Evolutionary conservation across 1,140 invertebrate species (phyloP), one percentile per base, ranked within the genome.

Genomic region (Zaprionus tsacasi): DNA sequence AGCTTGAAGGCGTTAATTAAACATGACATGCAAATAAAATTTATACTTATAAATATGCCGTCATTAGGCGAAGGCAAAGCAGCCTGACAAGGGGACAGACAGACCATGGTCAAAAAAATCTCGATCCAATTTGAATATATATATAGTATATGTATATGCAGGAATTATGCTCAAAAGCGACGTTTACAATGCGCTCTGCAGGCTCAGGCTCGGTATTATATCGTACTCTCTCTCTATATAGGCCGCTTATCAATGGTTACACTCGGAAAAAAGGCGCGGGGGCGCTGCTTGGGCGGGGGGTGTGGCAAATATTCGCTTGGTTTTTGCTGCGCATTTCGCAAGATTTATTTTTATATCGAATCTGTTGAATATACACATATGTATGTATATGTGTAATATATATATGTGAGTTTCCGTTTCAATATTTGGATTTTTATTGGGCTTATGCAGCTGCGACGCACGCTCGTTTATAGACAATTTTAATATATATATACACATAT

Each of bases 11-110:
- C 83, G 83, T 87, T 87, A 88, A 87, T 87, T 87, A 83, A 89
- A 87, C 85, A 87, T 88, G 83, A 87, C 77, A 87, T 89, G 85
- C 83, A 87, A 83, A 87, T 87, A 88, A 70, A 88, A 83, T 67
- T 83, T 80, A 78, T 87, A 78, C 82, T 88, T 88, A 83, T 79
- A 73, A 74, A 77, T 72, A 82, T 81, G 77, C 76, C 82, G 78
- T 78, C 79, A 65, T 75, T 64, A 71, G 43, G 21, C 27, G 50
- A 60, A 69, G 25, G 25, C 50, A 40, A 43, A n/a, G n/a, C 40
- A 43, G n/a, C 12, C 6, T 6, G n/a, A 43, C 13, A 40, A 3
- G 38, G 13, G n/a, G 6, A 15, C 6, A 43, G 12, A 6, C 0
- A n/a, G 12, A 10, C 4, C 36, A 5, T 2, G 36, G 36, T 6